Base-by-base conservation (phyloP, 2,797 vertebrate genomes). In the Coreius guichenoti region DNA sequence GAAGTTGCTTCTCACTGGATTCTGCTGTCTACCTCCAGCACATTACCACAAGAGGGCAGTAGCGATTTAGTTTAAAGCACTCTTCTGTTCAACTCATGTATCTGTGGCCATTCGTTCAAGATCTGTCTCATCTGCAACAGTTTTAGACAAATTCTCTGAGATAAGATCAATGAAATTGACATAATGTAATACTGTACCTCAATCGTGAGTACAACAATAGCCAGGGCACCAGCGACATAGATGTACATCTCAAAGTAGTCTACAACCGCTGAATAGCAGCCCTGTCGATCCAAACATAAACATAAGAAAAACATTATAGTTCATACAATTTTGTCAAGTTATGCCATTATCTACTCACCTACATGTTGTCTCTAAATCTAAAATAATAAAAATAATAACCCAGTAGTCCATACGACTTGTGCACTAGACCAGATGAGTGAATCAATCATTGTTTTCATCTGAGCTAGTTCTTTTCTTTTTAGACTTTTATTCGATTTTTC, bases 231-330 rank as follows among this genome's bases (percentile, higher is more conserved):
- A 0, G 97, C 97, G 85, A 97, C 96, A 89, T 99, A 99, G 91
- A 98, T 97, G 3, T 98, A 98, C 0, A 96, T 95, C 89, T 99
- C 98, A 14, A 98, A 97, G 93, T 97, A 95, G 84, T 98, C 97
- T 61, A 98, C 96, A 87, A 98, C 97, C 26, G 97, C 96, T 0
- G 97, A 96, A 93, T 99, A 99, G 88, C 98, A 99, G 77, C 97
- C 97, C 98, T 98, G 67, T 39, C 5, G 16, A 91, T 75, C 49
- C 86, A 91, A 65, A 79, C 36, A 85, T 1, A 80, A 65, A 49
- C 23, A 80, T 4, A 33, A 63, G 14, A n/a, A 84, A 36, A 51
- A n/a, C 1, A 65, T 5, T 65, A 58, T 47, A 5, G 26, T 47
- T 43, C 23, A 58, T 29, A 65, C 9, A 65, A 0, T 29, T 31